Evolutionary conservation across 2,888 invertebrate genomes (phyloP), one percentile per base, ranked within the genome.

Genomic region (Idaea dimidiata): DNA sequence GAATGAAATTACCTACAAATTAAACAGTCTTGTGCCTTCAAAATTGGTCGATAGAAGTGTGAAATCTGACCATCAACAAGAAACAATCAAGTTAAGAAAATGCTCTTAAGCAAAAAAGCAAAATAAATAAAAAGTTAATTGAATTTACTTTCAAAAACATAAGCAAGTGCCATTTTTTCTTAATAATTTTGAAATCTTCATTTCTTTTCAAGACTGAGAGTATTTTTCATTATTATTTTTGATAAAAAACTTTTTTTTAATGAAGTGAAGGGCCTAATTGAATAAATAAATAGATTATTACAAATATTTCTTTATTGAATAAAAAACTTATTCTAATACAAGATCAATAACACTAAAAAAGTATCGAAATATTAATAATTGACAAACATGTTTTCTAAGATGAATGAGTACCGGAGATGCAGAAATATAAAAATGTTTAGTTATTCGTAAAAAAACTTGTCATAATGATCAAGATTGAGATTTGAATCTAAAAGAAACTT

Each of bases 211-310:
- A 32, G 10, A 33, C 8, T 14, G 6, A 6, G 14, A 2, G 2
- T 43, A 43, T 10, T 43, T 24, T 24, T 24, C 5, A 24, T 24
- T 24, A 5, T 3, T 24, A 5, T 24, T 43, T 55, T 1, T 3
- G 16, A 16, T 58, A 60, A 10, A 55, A 16, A 57, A 32, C n/a
- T 56, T 32, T 32, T 54, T 33, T 17, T 56, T 16, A 62, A 54
- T 32, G 57, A 63, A 71, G 71, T 32, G 57, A 63, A 71, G 71
- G 71, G 69, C 71, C 71, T 69, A 69, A 67, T 65, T 65, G 69
- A 71, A 71, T 71, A 71, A 71, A 71, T 69, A 69, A 69, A 71
- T 69, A 65, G 58, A 68, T 67, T 64, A 63, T 69, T 67, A 72
- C 66, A 69, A 58, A 59, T 62, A 70, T 32, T 54, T 67, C 65